Conservation (phyloP, 2,113 vertebrate genomes). For the Malurus melanocephalus region DNA sequence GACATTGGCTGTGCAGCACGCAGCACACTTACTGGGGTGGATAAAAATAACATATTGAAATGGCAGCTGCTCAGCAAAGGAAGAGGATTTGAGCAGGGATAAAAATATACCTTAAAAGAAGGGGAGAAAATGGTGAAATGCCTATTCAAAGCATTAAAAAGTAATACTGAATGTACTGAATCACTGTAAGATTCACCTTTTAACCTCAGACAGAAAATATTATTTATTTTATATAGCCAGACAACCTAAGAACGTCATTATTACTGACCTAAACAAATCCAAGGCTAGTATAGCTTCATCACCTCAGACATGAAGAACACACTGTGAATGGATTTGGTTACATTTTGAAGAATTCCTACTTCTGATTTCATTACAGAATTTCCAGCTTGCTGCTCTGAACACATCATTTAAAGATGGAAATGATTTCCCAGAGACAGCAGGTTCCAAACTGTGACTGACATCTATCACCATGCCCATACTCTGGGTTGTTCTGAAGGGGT, state of each 20-base stretch:
- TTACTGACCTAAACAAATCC: background rate
- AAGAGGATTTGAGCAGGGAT: constrained; percentile 38
- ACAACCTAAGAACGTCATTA: background rate
- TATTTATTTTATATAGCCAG: background rate
- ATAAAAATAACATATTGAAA: constrained; percentile 72
- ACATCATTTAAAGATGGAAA: background rate
- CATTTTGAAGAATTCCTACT: background rate
- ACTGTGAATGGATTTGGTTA: background rate
- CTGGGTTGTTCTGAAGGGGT: background rate
- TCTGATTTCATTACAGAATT: background rate
- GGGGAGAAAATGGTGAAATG: background rate
- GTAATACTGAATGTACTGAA: background rate
- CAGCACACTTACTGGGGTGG: constrained; percentile 28
- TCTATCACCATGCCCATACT: background rate
- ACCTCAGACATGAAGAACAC: background rate
- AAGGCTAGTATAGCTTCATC: background rate
- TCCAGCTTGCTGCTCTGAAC: background rate
- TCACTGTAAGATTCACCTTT: background rate
- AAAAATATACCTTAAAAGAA: constrained; percentile 46
- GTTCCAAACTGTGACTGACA: background rate
- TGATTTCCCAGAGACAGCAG: background rate
- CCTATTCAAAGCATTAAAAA: background rate
- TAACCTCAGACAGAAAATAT: background rate
- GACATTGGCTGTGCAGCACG: constrained; percentile 42
- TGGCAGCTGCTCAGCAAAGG: constrained; percentile 63